Base-by-base conservation (phyloP, 2,797 vertebrate species). In the Sebastes nivosus region DNA sequence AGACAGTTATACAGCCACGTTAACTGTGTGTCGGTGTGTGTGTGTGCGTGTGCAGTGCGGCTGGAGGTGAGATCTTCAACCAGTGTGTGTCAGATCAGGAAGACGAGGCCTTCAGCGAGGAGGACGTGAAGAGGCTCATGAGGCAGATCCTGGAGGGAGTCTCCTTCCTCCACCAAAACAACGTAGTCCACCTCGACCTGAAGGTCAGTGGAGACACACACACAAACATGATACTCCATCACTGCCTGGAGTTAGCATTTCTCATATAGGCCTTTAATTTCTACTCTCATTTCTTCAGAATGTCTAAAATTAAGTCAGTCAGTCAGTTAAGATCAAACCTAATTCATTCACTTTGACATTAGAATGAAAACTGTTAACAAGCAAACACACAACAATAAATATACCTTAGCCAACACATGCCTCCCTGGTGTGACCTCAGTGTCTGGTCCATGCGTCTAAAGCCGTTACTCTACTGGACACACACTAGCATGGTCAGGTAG, bases 1-100 rank as follows among this genome's bases (percentile, higher is more conserved):
- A 42, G 38, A 42, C 38, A 0, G 38, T 42, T 42, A 42, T 16
- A 16, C 38, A 14, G 38, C 38, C 5, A 42, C 38, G 14, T 42
- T 16, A 16, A 14, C 38, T 42, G 38, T 16, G 20, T 66, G 57
- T 57, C n/a, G n/a, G n/a, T 66, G 24, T 74, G 12, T 29, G 29
- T 8, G 29, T 11, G 34, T 11, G 14, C 61, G 46, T 55, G 24
- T 77, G 16, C 75, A 99, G 98, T 36, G 97, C 97, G 75, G 97
- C 97, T 8, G 97, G 97, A 77, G 97, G 97, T 11, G 97, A 98
- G 91, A 97, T 98, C 83, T 99, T 98, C 89, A 96, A 97, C 89
- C 97, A 97, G 80, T 98, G 97, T 79, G 96, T 98, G 80, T 96
- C 97, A 13, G 97, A 98, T 30, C 91, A 95, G 77, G 97, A 98